phyloP scores from a whole-genome alignment of 2,888 invertebrate species.

The Sipha maydis region DNA sequence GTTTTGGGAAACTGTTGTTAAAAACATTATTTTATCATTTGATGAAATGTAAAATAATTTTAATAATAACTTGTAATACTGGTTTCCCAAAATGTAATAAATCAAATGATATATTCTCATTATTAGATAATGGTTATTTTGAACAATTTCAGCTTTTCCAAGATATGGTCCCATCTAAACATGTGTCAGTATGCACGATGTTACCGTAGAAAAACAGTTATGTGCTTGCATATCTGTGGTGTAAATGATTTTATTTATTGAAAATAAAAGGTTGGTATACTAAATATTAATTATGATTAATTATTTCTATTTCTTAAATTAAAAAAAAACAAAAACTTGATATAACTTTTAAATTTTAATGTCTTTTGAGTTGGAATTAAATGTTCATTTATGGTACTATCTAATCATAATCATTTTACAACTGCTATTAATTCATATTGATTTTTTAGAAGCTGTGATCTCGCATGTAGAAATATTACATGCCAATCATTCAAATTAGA shows the following conservation, averaged over 20 bases:
- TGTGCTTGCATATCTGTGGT: conserved; percentile 25
- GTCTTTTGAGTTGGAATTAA: neutral
- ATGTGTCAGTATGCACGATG: conserved; percentile 43
- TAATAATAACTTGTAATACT: neutral
- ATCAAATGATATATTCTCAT: conserved; percentile 41
- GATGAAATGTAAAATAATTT: neutral
- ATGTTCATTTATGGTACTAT: conserved; percentile 29
- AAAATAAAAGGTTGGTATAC: conserved; percentile 55
- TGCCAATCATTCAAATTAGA: conserved; percentile 49
- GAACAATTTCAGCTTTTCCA: conserved; percentile 59
- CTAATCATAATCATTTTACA: neutral
- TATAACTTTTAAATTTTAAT: too few relatives aligned
- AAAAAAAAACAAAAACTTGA: neutral
- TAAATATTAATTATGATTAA: conserved; percentile 29
- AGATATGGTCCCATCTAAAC: conserved; percentile 51
- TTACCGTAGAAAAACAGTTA: conserved; percentile 49
- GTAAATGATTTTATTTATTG: conserved; percentile 51
- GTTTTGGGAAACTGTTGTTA: conserved; percentile 29
- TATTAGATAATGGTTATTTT: conserved; percentile 60
- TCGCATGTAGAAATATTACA: conserved; percentile 50
- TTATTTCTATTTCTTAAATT: neutral
- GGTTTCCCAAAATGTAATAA: conserved; percentile 27
- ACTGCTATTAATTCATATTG: conserved; percentile 49
- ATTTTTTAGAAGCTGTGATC: conserved; percentile 61
- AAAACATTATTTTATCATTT: neutral